Evolutionary conservation across 1,140 invertebrate genomes (phyloP), one percentile per base, ranked within the genome.

Genomic region (Apocrypta bakeri): DNA sequence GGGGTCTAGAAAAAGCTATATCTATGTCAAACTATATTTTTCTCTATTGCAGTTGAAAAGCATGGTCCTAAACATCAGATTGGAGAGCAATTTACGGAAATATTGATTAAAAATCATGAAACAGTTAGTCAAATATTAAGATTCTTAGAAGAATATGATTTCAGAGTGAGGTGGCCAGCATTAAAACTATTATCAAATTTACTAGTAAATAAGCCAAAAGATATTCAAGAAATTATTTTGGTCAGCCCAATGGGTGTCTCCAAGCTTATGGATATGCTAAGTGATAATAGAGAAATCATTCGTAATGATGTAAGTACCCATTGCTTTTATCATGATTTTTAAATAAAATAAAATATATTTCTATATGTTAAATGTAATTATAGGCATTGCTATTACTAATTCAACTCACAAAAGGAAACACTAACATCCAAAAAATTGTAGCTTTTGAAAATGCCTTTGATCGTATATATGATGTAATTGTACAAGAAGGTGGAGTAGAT

Each of bases 391-490:
- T 99, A 7, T 92, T 99, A n/a, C 92, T 99, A 0, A 97, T 97
- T 84, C 96, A 98, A 88, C 92, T 99, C 72, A 99, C 98, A 0
- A 98, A 98, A 92, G 96, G 96, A 8, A 99, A 99, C 93, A 96
- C 98, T 0, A 99, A 99, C 90, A 98, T 99, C 86, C 99, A 99
- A 91, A 99, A 99, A 93, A 99, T 99, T 88, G 98, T 99, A 6
- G 99, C 98, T 0, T 99, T 99, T 93, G 98, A 99, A 93, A 99
- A 99, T 93, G 98, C 98, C 0, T 99, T 99, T 91, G 98, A 99
- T 92, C 94, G 97, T 85, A 93, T 99, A 56, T 97, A 99, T 86
- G 97, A 98, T 88, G 98, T 99, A 40, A 97, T 99, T 31, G 93
- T 92, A 1, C 95, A 97, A 85, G 99, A 99, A 93, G 98, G 98